Conservation (phyloP, 2,113 vertebrate species). For the Accipiter virgatus region DNA sequence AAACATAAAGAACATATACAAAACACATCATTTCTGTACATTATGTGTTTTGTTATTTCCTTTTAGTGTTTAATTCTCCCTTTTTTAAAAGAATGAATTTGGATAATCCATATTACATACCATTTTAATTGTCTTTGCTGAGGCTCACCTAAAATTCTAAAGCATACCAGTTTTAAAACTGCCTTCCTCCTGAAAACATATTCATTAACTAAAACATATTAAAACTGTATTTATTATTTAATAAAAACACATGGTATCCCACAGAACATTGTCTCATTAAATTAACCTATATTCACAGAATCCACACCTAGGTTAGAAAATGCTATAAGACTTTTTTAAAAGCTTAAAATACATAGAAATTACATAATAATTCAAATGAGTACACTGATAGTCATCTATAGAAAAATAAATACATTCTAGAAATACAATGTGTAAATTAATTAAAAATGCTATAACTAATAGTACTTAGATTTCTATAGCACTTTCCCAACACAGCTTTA, state of each 20-base stretch:
- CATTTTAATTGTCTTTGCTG: background rate
- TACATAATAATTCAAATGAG: background rate
- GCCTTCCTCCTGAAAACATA: background rate
- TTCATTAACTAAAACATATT: background rate
- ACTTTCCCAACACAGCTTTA: background rate
- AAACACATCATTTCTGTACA: background rate
- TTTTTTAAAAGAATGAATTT: background rate
- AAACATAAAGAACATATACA: background rate
- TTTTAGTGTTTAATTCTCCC: background rate
- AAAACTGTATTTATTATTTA: background rate
- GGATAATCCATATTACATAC: background rate
- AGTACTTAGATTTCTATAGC: background rate
- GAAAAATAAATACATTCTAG: background rate
- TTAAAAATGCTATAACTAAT: background rate
- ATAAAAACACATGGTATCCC: background rate
- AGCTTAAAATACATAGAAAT: background rate
- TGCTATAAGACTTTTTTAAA: background rate
- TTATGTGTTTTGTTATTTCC: background rate
- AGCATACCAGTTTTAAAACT: background rate
- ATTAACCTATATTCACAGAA: background rate
- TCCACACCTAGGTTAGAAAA: background rate
- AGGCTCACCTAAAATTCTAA: background rate
- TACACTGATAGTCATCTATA: background rate
- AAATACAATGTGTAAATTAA: background rate
- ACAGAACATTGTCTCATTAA: background rate